phyloP scores from a whole-genome alignment of 2,888 invertebrate genomes.

The Notocelia uddmanniana region DNA sequence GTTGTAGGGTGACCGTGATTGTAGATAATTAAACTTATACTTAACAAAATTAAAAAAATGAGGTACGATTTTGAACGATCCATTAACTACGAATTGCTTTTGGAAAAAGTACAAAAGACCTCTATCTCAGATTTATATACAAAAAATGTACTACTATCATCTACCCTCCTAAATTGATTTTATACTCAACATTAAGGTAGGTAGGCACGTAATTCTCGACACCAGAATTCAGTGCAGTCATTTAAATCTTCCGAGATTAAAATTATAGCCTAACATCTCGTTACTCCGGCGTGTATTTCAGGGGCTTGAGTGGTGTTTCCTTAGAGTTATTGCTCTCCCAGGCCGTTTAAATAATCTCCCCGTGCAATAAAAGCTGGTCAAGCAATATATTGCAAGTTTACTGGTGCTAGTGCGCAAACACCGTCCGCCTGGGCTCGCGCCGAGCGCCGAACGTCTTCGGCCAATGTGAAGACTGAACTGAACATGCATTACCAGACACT shows the following conservation, averaged over 20 bases:
- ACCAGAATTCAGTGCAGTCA: slow-evolving; percentile 41
- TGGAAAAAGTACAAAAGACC: too few relatives aligned
- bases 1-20: too few relatives aligned
- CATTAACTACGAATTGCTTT: too few relatives aligned
- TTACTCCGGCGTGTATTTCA: slow-evolving; percentile 57
- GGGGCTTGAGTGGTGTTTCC: slow-evolving; percentile 56
- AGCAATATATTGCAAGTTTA: slow-evolving; percentile 71
- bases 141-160: too few relatives aligned
- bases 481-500: too few relatives aligned
- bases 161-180: too few relatives aligned
- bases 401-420: slow-evolving; percentile 65
- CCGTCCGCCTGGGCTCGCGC: slow-evolving; percentile 44
- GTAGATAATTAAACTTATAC: too few relatives aligned
- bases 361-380: slow-evolving; percentile 67
- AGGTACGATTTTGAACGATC: too few relatives aligned
- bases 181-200: not conserved
- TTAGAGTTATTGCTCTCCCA: slow-evolving; percentile 64
- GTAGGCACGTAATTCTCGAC: slow-evolving; percentile 22
- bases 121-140: too few relatives aligned
- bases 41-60: too few relatives aligned
- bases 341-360: slow-evolving; percentile 75
- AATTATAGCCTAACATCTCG: slow-evolving; percentile 59
- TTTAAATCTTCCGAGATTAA: slow-evolving; percentile 55
- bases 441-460: slow-evolving; percentile 9
- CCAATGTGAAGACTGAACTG: not conserved